phyloP scores from a whole-genome alignment of 2,888 invertebrate species.

The Zygogramma bicolorata region DNA sequence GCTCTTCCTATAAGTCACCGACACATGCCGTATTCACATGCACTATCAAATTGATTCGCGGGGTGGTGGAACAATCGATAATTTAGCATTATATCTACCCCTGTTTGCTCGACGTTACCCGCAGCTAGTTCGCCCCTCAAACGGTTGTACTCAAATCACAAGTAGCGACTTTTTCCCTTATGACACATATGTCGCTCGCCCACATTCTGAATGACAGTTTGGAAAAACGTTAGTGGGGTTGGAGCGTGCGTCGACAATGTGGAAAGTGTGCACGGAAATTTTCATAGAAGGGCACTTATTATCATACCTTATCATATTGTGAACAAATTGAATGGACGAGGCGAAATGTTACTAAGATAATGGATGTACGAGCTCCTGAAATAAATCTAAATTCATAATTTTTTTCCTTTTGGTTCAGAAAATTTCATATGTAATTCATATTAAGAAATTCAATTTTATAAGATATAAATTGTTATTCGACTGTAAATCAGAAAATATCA shows the following conservation, averaged over 20 bases:
- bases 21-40: constrained; percentile 26
- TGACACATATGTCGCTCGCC: constrained; percentile 42
- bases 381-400: no score
- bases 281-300: not conserved
- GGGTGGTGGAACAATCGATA: constrained; percentile 39
- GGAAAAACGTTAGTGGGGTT: constrained; percentile 26
- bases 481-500: no score
- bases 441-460: no score
- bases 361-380: no score
- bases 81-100: constrained; percentile 24
- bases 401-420: no score
- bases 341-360: no score
- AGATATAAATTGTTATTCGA: no score
- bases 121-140: constrained; percentile 16
- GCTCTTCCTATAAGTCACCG: constrained; percentile 13
- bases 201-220: constrained; percentile 35
- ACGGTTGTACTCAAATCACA: constrained; percentile 39
- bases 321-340: no score
- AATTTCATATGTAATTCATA: no score
- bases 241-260: not conserved
- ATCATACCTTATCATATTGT: no score
- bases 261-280: not conserved
- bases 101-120: not conserved
- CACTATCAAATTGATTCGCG: constrained; percentile 40
- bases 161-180: constrained; percentile 43